Base-by-base conservation (phyloP, 2,113 vertebrate genomes). In the Lepus timidus region DNA sequence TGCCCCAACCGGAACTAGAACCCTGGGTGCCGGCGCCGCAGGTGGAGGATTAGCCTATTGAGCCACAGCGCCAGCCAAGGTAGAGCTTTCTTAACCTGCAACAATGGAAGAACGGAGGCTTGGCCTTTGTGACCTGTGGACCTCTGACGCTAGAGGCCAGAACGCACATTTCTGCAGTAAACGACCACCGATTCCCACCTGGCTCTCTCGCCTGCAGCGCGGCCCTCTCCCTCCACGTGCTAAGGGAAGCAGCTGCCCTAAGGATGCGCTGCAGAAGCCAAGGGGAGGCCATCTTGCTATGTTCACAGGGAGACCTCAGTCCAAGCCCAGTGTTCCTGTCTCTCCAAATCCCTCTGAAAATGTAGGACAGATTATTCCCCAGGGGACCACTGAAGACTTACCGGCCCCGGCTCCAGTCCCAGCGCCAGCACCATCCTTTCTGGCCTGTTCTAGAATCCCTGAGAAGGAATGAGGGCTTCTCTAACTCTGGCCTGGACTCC, bases 231-330 rank as follows among this genome's bases (percentile, higher is more conserved):
- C 9, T 55, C 36, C 29, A 70, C 12, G 76, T 14, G 25, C 78
- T 85, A 74, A 94, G 73, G 19, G 58, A 84, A 31, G 61, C 25
- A 67, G 83, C 49, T 84, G 71, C 49, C 71, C 55, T 71, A 29
- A 74, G 67, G 75, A 52, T 89, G 91, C 95, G 70, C 95, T 84
- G 36, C 1, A 5, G 88, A 88, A 91, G 61, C 17, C 83, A 64
- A 44, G 33, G 23, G 49, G 58, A 71, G 52, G 51, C 78, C 14
- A 58, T 58, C 51, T 88, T 73, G 82, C 85, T 29, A 29, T 4
- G 23, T 39, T 83, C 65, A 62, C 36, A 85, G 65, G 78, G 87
- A 93, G 80, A 61, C 67, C 86, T 70, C 33, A 39, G 6, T 64
- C 64, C 70, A 49, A 82, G 58, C 49, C 78, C 79, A 64, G 62